Conservation (phyloP, 1,140 invertebrate species). For the Drosophila neocordata region DNA sequence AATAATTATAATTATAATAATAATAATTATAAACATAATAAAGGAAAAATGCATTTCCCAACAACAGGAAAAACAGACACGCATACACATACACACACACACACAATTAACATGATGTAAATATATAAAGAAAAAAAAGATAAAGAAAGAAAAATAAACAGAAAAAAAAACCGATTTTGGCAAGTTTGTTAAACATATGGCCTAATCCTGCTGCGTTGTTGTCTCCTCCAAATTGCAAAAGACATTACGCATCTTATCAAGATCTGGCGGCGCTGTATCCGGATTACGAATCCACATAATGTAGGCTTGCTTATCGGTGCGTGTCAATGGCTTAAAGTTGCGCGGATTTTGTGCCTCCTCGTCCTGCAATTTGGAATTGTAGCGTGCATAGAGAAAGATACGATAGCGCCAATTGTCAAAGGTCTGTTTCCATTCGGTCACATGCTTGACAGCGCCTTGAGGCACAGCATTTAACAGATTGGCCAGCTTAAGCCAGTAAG, state of each 20-base stretch:
- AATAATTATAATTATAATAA: too few species aligned
- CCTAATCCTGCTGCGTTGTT: conserved; percentile 68
- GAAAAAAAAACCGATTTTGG: conserved; percentile 10
- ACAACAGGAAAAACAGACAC: conserved; percentile 43
- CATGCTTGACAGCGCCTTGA: conserved; percentile 75
- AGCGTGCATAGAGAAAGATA: conserved; percentile 76
- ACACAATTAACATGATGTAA: conserved; percentile 49
- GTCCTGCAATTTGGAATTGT: conserved; percentile 77
- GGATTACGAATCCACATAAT: conserved; percentile 79
- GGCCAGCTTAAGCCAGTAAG: conserved; percentile 75
- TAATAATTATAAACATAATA: conserved; percentile 13
- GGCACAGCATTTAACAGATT: conserved; percentile 75
- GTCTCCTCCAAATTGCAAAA: conserved; percentile 76
- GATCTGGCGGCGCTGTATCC: conserved; percentile 75
- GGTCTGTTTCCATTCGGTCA: conserved; percentile 79
- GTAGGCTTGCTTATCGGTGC: conserved; percentile 79
- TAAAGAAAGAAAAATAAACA: conserved; percentile 20
- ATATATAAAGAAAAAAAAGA: conserved; percentile 31
- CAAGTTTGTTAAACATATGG: neutral
- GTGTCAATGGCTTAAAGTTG: conserved; percentile 75
- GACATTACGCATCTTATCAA: conserved; percentile 79
- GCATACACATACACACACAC: conserved; percentile 40
- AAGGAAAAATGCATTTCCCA: conserved; percentile 56
- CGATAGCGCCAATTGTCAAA: conserved; percentile 81
- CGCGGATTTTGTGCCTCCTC: conserved; percentile 76